Evolutionary conservation across 2,888 invertebrate species (phyloP), one percentile per base, ranked within the genome.

Genomic region (Agonopterix alstromeriana): DNA sequence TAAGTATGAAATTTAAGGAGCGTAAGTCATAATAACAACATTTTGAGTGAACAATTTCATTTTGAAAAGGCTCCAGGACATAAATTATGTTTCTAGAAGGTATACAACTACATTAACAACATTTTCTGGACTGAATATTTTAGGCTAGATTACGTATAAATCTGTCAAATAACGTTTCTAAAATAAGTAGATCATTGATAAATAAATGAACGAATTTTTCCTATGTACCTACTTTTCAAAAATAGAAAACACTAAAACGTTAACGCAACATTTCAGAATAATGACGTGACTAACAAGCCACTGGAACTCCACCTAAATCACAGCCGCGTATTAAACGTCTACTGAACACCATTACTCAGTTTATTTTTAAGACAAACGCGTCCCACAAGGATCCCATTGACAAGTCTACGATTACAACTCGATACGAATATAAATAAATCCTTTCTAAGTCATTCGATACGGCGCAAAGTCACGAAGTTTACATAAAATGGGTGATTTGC

Each of bases 401-500:
- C 77, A 70, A 63, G 70, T 27, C 57, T 65, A 64, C 67, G 65
- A 67, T 65, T 61, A 62, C 63, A 58, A 58, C 47, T 41, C 51
- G 69, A 70, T 73, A 71, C 63, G 64, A 77, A 73, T 80, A 81
- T 77, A 82, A 82, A 81, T 82, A 85, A 83, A 85, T 85, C 83
- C 80, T 78, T 84, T 80, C 77, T 83, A 85, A 86, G 82, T 78
- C 86, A 85, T 87, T 82, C 82, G 82, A 86, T 86, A 88, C 75
- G 83, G 85, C 73, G 65, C 69, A 73, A 70, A 88, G 88, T 87
- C 88, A 88, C 88, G 88, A 84, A 85, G 81, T 88, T 87, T 86
- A 86, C 88, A 87, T 88, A 86, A 88, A 87, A 82, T 85, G 82
- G 75, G 80, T 79, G 83, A 83, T 85, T 86, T 84, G 83, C 76